Evolutionary conservation across 2,113 vertebrate species (phyloP).

Genomic region (Ptychochromis oligacanthus): DNA sequence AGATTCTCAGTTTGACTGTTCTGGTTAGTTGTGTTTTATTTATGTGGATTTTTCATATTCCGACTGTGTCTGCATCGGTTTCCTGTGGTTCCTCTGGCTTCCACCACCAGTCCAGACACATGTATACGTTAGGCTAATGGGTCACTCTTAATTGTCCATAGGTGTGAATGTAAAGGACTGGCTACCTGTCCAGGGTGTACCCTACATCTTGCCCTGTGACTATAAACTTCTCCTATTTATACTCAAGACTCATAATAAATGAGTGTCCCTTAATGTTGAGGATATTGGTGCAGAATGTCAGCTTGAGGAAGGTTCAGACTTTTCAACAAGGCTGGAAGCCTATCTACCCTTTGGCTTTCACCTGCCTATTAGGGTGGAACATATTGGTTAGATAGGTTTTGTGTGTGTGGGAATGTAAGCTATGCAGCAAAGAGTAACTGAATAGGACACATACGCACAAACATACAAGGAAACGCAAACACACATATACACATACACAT

Average conservation of each 20-base stretch:
- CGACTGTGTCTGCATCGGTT: not conserved
- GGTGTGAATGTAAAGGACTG: not conserved
- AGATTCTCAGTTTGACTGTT: not conserved
- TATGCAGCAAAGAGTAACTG: conserved; percentile 50
- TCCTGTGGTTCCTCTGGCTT: not conserved
- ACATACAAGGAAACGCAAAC: conserved; percentile 22
- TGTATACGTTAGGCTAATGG: no score
- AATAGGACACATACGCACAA: conserved; percentile 38
- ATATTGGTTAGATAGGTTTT: conserved; percentile 62
- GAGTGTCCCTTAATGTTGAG: conserved; percentile 16
- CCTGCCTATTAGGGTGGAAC: conserved; percentile 71
- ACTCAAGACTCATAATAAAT: not conserved
- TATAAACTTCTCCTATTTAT: not conserved
- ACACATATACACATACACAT: conserved; percentile 18
- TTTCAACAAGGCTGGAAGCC: conserved; percentile 44
- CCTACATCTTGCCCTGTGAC: no score
- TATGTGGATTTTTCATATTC: not conserved
- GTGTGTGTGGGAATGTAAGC: conserved; percentile 26
- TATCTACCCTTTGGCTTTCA: conserved; percentile 59
- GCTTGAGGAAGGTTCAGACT: conserved; percentile 45
- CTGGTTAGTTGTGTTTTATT: not conserved
- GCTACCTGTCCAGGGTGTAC: not conserved
- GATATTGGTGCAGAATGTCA: conserved; percentile 49
- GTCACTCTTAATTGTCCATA: no score
- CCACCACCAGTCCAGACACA: not conserved